phyloP scores from a whole-genome alignment of 2,797 vertebrate genomes.

The Brachymystax lenok region DNA sequence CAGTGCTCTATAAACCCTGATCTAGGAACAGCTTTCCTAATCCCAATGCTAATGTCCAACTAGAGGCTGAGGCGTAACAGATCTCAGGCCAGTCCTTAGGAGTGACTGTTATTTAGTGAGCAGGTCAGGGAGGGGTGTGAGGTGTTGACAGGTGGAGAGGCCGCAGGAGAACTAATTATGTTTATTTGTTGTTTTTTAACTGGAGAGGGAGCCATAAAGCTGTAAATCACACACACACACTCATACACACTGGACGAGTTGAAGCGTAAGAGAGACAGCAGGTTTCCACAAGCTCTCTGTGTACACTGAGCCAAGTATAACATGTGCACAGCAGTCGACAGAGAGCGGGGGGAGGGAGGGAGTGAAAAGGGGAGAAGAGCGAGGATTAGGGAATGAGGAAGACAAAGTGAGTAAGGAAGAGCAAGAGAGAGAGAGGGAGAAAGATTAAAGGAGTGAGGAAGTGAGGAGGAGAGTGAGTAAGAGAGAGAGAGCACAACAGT shows the following conservation, averaged over 20 bases:
- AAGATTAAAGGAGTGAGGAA: not conserved
- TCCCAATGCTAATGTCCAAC: not conserved
- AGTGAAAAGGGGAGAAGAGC: not conserved
- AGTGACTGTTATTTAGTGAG: not conserved
- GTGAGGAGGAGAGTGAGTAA: not conserved
- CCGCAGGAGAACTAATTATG: not conserved
- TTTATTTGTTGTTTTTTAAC: slow-evolving; percentile 17
- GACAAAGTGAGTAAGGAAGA: not conserved
- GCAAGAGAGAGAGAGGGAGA: not conserved
- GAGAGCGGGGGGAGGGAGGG: slow-evolving; percentile 4
- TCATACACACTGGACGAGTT: not conserved
- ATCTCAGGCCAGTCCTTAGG: not conserved
- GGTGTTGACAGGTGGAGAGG: slow-evolving; percentile 7
- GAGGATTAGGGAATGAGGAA: not conserved
- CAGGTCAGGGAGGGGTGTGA: not conserved
- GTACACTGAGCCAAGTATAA: not conserved
- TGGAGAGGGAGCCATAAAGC: slow-evolving; percentile 3
- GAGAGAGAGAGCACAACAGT: slow-evolving; percentile 34
- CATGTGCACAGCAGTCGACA: not conserved
- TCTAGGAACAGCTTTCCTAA: not conserved
- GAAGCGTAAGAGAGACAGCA: slow-evolving; percentile 8
- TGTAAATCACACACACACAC: slow-evolving; percentile 8
- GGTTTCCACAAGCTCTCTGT: not conserved
- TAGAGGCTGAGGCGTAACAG: not conserved
- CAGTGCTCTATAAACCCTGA: not conserved